Evolutionary conservation across 2,888 invertebrate genomes (phyloP), one percentile per base, ranked within the genome.

Genomic region (Caenorhabditis zanzibari): DNA sequence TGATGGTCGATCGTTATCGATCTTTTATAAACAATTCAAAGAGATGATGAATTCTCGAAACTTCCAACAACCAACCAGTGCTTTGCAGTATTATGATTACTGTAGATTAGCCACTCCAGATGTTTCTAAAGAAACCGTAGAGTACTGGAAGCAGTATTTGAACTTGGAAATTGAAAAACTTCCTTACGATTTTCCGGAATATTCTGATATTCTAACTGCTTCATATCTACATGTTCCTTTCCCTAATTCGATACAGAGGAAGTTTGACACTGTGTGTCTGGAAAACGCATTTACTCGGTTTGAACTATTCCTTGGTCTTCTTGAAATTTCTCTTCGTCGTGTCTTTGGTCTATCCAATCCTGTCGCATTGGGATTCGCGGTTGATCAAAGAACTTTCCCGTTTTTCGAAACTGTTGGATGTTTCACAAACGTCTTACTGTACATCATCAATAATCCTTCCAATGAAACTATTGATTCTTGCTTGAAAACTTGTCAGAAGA

Each of bases 1-100:
- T 9, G 89, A 89, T 63, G 89, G 87, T 14, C 47, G 58, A 35
- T 84, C 86, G 0, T 52, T 89, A 12, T 16, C 69, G 10, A 54
- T 89, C 19, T 84, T 89, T n/a, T 68, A 85, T 38, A 24, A 80
- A 5, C 66, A 87, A 41, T 77, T 89, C 28, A 38, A 71, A 10
- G 58, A 64, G 2, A 26, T 77, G 16, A 68, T 73, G 32, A n/a
- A 44, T 9, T 47, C 28, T 24, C 24, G 24, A 10, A 26, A 26
- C 9, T 26, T 24, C 26, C 7, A 24, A 14, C 44, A 0, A 16
- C n/a, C 16, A 9, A 14, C 52, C 26, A 12, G 10, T 2, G 10
- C 16, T 14, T 47, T 35, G 19, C 74, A 72, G 44, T 66, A 80
- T 22, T n/a, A 49, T 16, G 64, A 83, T 19, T 56, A 83, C 66